phyloP scores from a whole-genome alignment of 2,797 vertebrate species.

The Coendou prehensilis region DNA sequence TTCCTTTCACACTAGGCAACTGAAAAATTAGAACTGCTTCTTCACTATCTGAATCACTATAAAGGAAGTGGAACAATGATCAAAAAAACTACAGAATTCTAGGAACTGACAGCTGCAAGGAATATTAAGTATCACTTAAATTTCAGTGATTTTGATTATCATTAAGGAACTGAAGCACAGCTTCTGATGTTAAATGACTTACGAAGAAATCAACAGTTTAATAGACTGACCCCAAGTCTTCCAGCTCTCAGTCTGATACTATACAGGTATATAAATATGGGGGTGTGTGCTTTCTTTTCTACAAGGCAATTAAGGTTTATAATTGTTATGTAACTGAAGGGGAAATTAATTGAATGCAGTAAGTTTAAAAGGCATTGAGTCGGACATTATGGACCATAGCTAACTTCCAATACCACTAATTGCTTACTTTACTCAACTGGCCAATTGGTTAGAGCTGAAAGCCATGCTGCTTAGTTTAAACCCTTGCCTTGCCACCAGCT shows the following conservation, averaged over 20 bases:
- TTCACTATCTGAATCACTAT: slow-evolving; percentile 40
- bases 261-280: neutral
- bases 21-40: slow-evolving; percentile 7
- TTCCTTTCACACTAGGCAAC: neutral
- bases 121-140: slow-evolving; percentile 50
- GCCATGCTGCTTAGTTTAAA: neutral
- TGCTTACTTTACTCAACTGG: neutral
- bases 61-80: slow-evolving; percentile 11
- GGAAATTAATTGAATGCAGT: slow-evolving; percentile 67
- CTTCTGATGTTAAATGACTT: slow-evolving; percentile 59
- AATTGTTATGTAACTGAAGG: slow-evolving; percentile 70
- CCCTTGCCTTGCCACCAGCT: neutral
- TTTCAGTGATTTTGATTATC: slow-evolving; percentile 34
- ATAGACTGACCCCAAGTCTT: neutral
- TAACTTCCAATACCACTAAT: slow-evolving; percentile 35
- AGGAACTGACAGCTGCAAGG: slow-evolving; percentile 50
- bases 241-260: neutral
- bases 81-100: slow-evolving; percentile 37
- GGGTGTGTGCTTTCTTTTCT: neutral
- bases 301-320: neutral
- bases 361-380: slow-evolving; percentile 10
- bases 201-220: slow-evolving; percentile 26
- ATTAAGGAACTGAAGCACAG: slow-evolving; percentile 20
- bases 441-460: neutral
- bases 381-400: slow-evolving; percentile 20